Evolutionary conservation across 2,888 invertebrate genomes (phyloP).

Genomic region (Phengaris arion): DNA sequence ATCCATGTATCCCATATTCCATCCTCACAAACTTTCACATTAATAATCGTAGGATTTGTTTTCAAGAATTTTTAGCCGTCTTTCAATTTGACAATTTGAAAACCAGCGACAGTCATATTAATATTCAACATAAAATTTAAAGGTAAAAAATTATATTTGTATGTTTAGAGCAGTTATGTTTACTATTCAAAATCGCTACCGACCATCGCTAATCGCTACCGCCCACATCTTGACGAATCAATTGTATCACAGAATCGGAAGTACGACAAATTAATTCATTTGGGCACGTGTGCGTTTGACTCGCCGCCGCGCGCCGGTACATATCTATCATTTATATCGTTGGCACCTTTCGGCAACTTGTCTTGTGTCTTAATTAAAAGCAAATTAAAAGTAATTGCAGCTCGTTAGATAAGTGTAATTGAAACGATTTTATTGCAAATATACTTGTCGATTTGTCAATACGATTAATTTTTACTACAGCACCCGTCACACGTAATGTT

Average conservation of each 20-base stretch:
- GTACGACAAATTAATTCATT: slow-evolving; percentile 54
- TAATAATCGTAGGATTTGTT: too few species aligned
- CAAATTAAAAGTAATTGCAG: neutral
- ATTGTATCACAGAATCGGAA: slow-evolving; percentile 56
- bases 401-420: slow-evolving; percentile 5
- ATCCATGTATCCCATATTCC: too few species aligned
- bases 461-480: too few species aligned
- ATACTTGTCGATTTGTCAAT: too few species aligned
- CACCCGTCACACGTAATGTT: too few species aligned
- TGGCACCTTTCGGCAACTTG: neutral
- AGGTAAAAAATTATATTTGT: too few species aligned
- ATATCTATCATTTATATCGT: neutral
- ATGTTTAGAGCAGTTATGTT: too few species aligned
- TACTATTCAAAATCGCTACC: neutral
- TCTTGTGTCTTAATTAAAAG: neutral
- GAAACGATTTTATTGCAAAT: neutral
- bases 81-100: too few species aligned
- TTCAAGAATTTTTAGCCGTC: too few species aligned
- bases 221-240: slow-evolving; percentile 37
- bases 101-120: too few species aligned
- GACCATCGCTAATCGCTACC: slow-evolving; percentile 36
- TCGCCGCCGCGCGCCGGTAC: slow-evolving; percentile 1
- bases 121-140: too few species aligned
- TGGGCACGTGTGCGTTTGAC: slow-evolving; percentile 44
- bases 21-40: too few species aligned